A percentile compares a stretch with the other conserved stretches of the same genome.
Conservation (phyloP, 2,797 vertebrate species). For the Poecilia velifera region DNA sequence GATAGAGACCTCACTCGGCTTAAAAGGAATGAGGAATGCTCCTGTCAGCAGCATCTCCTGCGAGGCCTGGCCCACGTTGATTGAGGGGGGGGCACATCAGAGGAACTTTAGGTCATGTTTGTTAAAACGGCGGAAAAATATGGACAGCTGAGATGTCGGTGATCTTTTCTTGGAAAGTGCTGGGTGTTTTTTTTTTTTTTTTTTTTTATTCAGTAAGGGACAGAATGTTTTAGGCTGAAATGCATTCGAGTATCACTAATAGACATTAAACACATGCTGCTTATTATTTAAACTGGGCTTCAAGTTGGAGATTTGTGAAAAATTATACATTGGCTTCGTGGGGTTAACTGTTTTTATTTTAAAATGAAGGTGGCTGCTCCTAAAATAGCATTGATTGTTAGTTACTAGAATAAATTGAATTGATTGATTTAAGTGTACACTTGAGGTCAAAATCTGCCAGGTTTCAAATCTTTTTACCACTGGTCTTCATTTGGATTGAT, state of each 20-base stretch:
- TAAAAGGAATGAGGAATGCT: constrained; percentile 41
- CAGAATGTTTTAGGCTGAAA: neutral
- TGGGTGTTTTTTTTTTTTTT: neutral
- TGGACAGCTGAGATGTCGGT: constrained; percentile 26
- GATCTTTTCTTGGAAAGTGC: constrained; percentile 12
- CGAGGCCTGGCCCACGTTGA: constrained; percentile 46
- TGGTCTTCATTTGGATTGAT: neutral
- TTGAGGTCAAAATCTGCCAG: neutral
- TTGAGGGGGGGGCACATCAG: constrained; percentile 26
- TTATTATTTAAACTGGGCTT: neutral
- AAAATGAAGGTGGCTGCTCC: neutral
- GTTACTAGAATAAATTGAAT: neutral
- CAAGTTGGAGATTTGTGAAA: neutral
- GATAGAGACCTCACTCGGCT: constrained; percentile 37
- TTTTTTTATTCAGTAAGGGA: neutral
- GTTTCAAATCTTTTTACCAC: neutral
- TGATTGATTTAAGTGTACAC: neutral
- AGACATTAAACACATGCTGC: neutral
- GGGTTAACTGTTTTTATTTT: neutral
- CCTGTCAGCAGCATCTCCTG: constrained; percentile 55
- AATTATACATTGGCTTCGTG: neutral
- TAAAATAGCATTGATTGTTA: neutral
- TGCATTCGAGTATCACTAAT: neutral
- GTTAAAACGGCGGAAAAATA: constrained; percentile 39
- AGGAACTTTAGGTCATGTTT: constrained; percentile 47